phyloP scores from a whole-genome alignment of 2,113 vertebrate genomes.

The Leuciscus idus region DNA sequence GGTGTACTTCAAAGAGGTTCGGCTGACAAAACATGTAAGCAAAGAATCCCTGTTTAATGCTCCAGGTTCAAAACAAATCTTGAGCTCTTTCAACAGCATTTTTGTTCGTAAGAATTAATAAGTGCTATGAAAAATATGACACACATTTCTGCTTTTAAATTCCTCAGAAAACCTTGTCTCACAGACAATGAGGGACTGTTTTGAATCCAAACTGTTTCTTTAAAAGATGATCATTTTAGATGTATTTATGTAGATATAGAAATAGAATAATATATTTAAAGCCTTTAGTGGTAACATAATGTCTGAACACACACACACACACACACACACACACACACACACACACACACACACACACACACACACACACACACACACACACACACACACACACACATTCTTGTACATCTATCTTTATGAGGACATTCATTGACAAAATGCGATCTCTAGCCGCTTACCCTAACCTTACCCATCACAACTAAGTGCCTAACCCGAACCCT shows the following conservation, averaged over 20 bases:
- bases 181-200: neutral
- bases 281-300: neutral
- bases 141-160: neutral
- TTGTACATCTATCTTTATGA: too few relatives aligned
- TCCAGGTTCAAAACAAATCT: neutral
- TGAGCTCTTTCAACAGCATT: neutral
- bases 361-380: too few relatives aligned
- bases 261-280: neutral
- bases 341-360: too few relatives aligned
- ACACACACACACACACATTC: too few relatives aligned
- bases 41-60: neutral
- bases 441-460: too few relatives aligned
- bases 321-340: too few relatives aligned
- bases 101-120: neutral
- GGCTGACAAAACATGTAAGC: neutral
- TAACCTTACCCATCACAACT: too few relatives aligned
- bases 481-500: too few relatives aligned
- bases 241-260: neutral
- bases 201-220: neutral
- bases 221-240: neutral
- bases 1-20: neutral
- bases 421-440: too few relatives aligned
- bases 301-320: neutral
- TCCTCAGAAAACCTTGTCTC: neutral
- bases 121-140: neutral